Percentiles rank a stretch among this genome's conserved stretches.
phyloP scores from a whole-genome alignment of 2,113 vertebrate species.

The Raja brachyura region DNA sequence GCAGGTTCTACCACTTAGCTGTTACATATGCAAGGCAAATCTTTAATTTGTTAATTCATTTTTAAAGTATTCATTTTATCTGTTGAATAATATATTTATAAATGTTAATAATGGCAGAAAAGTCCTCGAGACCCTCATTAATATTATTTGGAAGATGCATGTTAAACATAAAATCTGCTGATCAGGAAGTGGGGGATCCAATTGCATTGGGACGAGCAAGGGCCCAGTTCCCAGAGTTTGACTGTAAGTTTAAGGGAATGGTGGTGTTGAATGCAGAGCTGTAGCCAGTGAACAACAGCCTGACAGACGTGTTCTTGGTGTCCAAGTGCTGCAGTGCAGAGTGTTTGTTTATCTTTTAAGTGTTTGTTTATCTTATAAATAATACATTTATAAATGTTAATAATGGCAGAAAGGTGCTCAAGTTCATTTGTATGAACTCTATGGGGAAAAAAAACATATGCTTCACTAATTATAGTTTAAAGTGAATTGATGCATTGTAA shows the following conservation, averaged over 20 bases:
- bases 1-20: background rate
- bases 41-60: constrained; percentile 15
- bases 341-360: too few relatives aligned
- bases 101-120: constrained; percentile 54
- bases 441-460: constrained; percentile 82
- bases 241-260: too few relatives aligned
- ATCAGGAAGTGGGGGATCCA: too few relatives aligned
- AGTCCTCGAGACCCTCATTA: constrained; percentile 65
- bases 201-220: too few relatives aligned
- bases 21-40: constrained; percentile 1
- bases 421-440: constrained; percentile 64
- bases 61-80: constrained; percentile 10
- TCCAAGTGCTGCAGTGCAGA: too few relatives aligned
- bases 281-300: too few relatives aligned
- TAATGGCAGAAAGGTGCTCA: too few relatives aligned
- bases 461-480: constrained; percentile 63
- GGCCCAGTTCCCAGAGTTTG: too few relatives aligned
- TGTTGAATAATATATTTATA: constrained; percentile 54
- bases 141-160: constrained; percentile 67
- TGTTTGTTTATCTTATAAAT: too few relatives aligned
- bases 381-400: too few relatives aligned
- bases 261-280: too few relatives aligned
- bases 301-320: too few relatives aligned
- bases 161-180: constrained; percentile 61
- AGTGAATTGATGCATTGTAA: constrained; percentile 42